Conservation (phyloP, 2,113 vertebrate genomes). For the Peromyscus leucopus region DNA sequence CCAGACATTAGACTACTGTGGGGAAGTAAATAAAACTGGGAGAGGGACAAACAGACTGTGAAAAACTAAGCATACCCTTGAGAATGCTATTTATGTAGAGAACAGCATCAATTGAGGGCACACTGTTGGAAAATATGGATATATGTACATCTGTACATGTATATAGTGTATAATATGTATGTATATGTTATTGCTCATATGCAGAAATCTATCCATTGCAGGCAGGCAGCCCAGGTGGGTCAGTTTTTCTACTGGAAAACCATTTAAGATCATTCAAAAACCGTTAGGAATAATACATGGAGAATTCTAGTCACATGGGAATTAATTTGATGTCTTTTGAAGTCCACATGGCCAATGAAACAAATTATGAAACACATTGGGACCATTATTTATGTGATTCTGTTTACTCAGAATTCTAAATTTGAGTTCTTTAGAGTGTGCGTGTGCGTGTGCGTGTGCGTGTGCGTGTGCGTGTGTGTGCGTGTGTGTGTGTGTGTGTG, state of each 20-base stretch:
- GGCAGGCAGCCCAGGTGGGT: constrained; percentile 67
- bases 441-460: not conserved
- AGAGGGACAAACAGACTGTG: constrained; percentile 78
- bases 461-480: not conserved
- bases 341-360: constrained; percentile 47
- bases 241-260: constrained; percentile 72
- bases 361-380: constrained; percentile 52
- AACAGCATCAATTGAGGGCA: constrained; percentile 70
- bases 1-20: constrained; percentile 82
- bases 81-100: constrained; percentile 61
- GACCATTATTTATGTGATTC: not conserved
- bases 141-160: constrained; percentile 83
- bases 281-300: constrained; percentile 53
- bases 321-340: constrained; percentile 52
- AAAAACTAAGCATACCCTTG: constrained; percentile 57
- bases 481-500: not conserved
- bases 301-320: constrained; percentile 40
- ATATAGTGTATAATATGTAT: constrained; percentile 83
- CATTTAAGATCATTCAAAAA: constrained; percentile 71
- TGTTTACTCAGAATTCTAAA: constrained; percentile 57
- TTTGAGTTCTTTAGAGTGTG: constrained; percentile 42
- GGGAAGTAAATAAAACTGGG: constrained; percentile 73
- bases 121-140: constrained; percentile 80
- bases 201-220: constrained; percentile 81
- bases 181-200: constrained; percentile 84